Evolutionary conservation across 2,888 invertebrate species (phyloP), one percentile per base, ranked within the genome.

Genomic region (Yponomeuta plumbellus): DNA sequence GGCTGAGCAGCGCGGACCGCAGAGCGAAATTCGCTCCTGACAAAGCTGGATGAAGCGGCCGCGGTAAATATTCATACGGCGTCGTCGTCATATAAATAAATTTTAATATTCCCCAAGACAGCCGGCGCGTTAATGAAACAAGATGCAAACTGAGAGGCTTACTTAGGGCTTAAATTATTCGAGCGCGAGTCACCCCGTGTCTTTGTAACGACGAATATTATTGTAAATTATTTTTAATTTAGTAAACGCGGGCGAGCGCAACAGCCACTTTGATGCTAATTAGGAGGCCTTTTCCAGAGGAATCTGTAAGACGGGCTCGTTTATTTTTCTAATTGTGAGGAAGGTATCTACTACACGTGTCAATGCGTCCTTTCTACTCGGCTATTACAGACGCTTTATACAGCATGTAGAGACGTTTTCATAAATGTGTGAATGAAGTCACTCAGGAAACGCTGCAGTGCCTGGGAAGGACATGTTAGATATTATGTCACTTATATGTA

Each of bases 161-260:
- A 74, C 75, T 76, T 74, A 73, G 74, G 79, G 79, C 80, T 80
- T 72, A 81, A 87, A 84, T 86, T 85, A 88, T 86, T 84, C 85
- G 76, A 72, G 76, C 70, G 17, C 79, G 76, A 84, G 80, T 80
- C 79, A 71, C 75, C 67, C 72, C 74, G 71, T 76, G 78, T 80
- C 84, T 84, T 82, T 82, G 80, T 80, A 78, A 78, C 77, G 76
- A 71, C 71, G 80, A 82, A 65, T 85, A 86, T 88, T 86, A 88
- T 85, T 88, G 82, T 79, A 84, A 85, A 88, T 88, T 86, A 88
- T 87, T 88, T 88, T 87, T 88, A 88, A 88, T 88, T 88, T 85
- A 83, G 80, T 83, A 85, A 84, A 85, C 83, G 84, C 84, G 82
- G 82, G 76, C 80, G 80, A 83, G 83, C 83, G 84, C 82, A 83